Evolutionary conservation across 2,113 vertebrate species (phyloP).

Genomic region (Tupaia tana): DNA sequence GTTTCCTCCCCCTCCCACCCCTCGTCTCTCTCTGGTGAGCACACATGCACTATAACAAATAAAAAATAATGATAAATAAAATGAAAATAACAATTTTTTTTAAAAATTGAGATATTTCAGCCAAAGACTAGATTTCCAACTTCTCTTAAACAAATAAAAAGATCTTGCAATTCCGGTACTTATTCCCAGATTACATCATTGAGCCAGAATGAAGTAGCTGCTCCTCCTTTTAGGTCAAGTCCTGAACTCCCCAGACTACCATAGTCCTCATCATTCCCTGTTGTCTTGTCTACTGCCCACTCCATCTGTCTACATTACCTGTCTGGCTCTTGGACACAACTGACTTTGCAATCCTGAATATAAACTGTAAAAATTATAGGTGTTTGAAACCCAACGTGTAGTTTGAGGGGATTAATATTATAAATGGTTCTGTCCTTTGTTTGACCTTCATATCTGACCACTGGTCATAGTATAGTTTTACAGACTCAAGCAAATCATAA

Average conservation of each 20-base stretch:
- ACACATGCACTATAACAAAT: too few relatives aligned
- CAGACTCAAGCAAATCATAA: not conserved
- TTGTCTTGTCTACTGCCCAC: not conserved
- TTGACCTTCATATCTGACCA: not conserved
- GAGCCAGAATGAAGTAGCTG: not conserved
- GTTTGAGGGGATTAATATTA: not conserved
- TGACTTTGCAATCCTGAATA: not conserved
- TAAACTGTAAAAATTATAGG: not conserved
- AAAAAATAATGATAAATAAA: too few relatives aligned
- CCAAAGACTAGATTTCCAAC: not conserved
- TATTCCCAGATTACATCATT: fast-evolving
- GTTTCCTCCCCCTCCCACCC: too few relatives aligned
- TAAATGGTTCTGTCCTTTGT: too few relatives aligned
- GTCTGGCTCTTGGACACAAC: not conserved
- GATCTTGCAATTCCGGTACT: not conserved
- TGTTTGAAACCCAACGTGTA: not conserved
- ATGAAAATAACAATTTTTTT: too few relatives aligned
- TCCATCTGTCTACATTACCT: not conserved
- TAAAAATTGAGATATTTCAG: conserved; percentile 30
- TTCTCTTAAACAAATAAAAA: not conserved
- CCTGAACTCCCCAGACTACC: not conserved
- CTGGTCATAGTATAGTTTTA: not conserved
- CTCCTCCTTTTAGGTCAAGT: not conserved
- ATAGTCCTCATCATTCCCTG: not conserved
- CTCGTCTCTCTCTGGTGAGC: too few relatives aligned